These are phyloP conservation scores for Quadroppia sp. DNA, from an alignment of 2,888 invertebrate genomes.

Conservation along the genomic window DNA sequence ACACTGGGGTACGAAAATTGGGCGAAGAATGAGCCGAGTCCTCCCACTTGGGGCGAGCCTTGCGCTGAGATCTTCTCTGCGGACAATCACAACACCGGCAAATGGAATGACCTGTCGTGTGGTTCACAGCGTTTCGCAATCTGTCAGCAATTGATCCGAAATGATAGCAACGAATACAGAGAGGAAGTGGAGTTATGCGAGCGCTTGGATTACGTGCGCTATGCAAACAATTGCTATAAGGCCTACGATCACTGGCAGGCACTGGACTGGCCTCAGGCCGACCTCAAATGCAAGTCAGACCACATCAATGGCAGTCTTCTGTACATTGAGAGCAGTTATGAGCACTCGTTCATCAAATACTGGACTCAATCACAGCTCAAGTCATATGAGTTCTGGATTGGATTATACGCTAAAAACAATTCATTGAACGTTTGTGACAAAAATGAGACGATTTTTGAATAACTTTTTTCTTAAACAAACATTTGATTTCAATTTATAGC, in stretches of 20 bases:
- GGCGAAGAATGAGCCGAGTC: not conserved
- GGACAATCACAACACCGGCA: not conserved
- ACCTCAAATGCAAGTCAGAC: not conserved
- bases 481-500: not conserved
- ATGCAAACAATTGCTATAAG: constrained; percentile 4
- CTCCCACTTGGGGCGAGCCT: not conserved
- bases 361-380: not conserved
- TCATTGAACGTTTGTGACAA: not conserved
- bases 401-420: not conserved
- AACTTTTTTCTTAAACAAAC: too few relatives aligned
- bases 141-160: not conserved
- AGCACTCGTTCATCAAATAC: not conserved
- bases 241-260: not conserved
- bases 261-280: not conserved
- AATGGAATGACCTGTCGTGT: constrained; percentile 3
- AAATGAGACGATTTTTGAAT: not conserved
- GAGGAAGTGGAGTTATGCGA: not conserved
- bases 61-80: not conserved
- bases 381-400: not conserved
- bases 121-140: not conserved
- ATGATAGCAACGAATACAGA: not conserved
- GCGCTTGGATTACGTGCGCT: not conserved
- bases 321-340: not conserved
- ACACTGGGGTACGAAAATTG: not conserved
- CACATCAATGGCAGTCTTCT: not conserved